Evolutionary conservation across 1,140 invertebrate species (phyloP).

Genomic region (Centruroides sculpturatus): DNA sequence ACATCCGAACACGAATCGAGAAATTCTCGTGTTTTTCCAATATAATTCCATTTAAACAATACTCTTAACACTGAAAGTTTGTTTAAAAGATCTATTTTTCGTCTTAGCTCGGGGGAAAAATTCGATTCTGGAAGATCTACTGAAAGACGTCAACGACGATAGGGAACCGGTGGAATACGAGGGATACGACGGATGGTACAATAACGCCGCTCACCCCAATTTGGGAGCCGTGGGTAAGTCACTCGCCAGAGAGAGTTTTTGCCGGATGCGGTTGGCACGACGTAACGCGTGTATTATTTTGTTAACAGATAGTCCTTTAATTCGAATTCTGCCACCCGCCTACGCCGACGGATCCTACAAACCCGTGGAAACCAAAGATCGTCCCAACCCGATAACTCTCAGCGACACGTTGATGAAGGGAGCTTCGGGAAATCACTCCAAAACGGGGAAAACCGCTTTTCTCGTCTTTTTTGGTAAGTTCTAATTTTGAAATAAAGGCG

Average conservation of each 20-base stretch:
- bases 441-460: constrained; percentile 43
- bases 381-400: constrained; percentile 39
- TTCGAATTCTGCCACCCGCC: constrained; percentile 40
- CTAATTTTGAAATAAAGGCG: background rate
- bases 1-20: too few species aligned
- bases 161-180: constrained; percentile 4
- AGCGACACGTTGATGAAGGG: constrained; percentile 39
- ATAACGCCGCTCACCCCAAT: constrained; percentile 42
- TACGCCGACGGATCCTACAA: constrained; percentile 48
- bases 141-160: too few species aligned
- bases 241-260: too few species aligned
- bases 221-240: constrained; percentile 40
- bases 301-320: constrained; percentile 36
- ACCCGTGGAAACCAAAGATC: constrained; percentile 29
- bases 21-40: too few species aligned
- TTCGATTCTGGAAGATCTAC: too few species aligned
- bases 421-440: constrained; percentile 32
- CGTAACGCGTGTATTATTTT: background rate
- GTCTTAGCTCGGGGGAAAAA: too few species aligned
- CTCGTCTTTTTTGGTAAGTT: constrained; percentile 49
- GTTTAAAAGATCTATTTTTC: too few species aligned
- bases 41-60: too few species aligned
- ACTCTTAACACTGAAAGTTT: too few species aligned
- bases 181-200: constrained; percentile 45
- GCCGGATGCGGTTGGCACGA: too few species aligned